These are phyloP conservation scores for Neria commutata DNA, from an alignment of 2,888 invertebrate species.

Conservation along the genomic window DNA sequence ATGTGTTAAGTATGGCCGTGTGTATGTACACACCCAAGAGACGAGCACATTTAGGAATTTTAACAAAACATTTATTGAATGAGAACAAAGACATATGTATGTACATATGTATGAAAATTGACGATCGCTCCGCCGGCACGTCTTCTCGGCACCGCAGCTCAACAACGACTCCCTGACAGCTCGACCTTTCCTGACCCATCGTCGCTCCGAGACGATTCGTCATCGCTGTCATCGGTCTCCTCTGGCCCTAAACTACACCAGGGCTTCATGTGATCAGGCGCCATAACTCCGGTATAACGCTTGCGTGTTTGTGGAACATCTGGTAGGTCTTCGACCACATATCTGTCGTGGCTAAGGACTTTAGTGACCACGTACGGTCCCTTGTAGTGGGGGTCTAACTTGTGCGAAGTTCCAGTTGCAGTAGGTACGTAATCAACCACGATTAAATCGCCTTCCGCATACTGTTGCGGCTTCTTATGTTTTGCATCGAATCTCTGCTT, in stretches of 20 bases:
- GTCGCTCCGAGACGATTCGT: not conserved
- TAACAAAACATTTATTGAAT: too few relatives aligned
- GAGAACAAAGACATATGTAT: too few relatives aligned
- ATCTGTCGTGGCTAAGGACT: slow-evolving; percentile 5
- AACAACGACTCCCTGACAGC: too few relatives aligned
- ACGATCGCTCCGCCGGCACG: too few relatives aligned
- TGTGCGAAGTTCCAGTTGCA: slow-evolving; percentile 18
- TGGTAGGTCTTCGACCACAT: slow-evolving; percentile 6
- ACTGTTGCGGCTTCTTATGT: slow-evolving; percentile 1
- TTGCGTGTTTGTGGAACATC: slow-evolving; percentile 1
- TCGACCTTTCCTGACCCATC: not conserved
- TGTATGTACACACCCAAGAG: too few relatives aligned
- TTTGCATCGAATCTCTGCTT: slow-evolving; percentile 15
- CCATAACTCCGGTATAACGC: not conserved
- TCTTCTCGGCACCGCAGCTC: too few relatives aligned
- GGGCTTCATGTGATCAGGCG: not conserved
- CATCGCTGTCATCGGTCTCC: not conserved
- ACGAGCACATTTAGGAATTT: too few relatives aligned
- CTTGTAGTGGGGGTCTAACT: slow-evolving; percentile 14
- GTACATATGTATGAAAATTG: too few relatives aligned
- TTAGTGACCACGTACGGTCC: slow-evolving; percentile 16
- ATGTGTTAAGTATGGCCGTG: too few relatives aligned
- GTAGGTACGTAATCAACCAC: slow-evolving; percentile 12
- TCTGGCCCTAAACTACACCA: not conserved
- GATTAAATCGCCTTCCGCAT: slow-evolving; percentile 8